Conservation (phyloP, 2,113 vertebrate species). For the Psophia crepitans region DNA sequence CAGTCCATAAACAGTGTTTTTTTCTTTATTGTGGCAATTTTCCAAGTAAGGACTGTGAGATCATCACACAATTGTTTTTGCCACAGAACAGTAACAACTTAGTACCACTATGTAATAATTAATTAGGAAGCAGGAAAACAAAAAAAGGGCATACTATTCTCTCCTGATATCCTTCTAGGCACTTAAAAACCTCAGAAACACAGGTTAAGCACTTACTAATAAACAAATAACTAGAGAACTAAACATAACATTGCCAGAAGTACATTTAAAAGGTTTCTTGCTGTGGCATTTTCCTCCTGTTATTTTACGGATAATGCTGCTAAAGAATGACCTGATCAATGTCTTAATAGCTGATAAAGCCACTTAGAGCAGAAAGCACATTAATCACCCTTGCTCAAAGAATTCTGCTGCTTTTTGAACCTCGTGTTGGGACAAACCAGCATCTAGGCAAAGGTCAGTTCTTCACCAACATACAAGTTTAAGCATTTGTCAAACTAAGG, state of each 20-base stretch:
- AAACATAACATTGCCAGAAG: background rate
- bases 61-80: constrained; percentile 18
- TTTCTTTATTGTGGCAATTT: background rate
- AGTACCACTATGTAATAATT: background rate
- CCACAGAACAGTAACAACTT: constrained; percentile 4
- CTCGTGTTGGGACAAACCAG: background rate
- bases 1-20: background rate
- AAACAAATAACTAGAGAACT: background rate
- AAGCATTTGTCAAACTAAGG: background rate
- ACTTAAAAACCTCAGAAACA: constrained; percentile 1
- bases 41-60: constrained; percentile 16
- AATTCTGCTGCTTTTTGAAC: background rate
- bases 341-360: background rate
- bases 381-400: background rate
- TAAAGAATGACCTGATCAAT: background rate
- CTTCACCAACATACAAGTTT: background rate
- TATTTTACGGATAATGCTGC: background rate
- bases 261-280: background rate
- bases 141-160: background rate
- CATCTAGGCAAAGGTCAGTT: background rate
- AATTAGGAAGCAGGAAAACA: background rate
- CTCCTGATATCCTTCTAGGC: background rate
- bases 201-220: background rate
- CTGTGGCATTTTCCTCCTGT: background rate
- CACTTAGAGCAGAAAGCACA: background rate